Evolutionary conservation across 2,113 vertebrate species (phyloP).

Genomic region (Tychaedon coryphoeus): DNA sequence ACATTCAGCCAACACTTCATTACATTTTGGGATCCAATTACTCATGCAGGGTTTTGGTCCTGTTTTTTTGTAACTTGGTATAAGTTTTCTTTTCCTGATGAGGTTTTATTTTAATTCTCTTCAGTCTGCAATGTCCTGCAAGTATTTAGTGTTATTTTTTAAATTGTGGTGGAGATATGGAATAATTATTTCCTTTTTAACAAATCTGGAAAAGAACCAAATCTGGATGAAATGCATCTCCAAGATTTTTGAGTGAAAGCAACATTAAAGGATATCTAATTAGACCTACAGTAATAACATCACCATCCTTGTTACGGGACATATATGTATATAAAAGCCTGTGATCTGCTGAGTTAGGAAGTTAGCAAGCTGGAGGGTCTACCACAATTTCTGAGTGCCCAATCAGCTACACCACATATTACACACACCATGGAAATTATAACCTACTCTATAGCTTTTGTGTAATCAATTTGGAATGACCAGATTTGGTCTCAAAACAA

Average conservation of each 20-base stretch:
- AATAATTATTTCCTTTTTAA: conserved; percentile 38
- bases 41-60: not conserved
- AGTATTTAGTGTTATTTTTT: conserved; percentile 33
- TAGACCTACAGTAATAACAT: conserved; percentile 44
- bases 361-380: conserved; percentile 59
- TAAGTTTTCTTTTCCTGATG: conserved; percentile 38
- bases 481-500: conserved; percentile 60
- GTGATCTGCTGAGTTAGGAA: conserved; percentile 64
- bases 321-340: conserved; percentile 27
- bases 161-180: not conserved
- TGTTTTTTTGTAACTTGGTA: conserved; percentile 11
- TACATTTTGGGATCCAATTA: conserved; percentile 58
- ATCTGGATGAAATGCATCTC: conserved; percentile 40
- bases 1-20: conserved; percentile 24
- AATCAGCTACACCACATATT: conserved; percentile 68
- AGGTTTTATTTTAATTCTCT: conserved; percentile 57
- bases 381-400: conserved; percentile 46
- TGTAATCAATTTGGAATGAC: conserved; percentile 57
- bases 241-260: conserved; percentile 29
- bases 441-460: conserved; percentile 53
- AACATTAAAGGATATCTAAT: conserved; percentile 54
- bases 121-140: conserved; percentile 16
- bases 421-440: conserved; percentile 65
- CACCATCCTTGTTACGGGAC: conserved; percentile 33
- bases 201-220: conserved; percentile 56